phyloP scores from a whole-genome alignment of 1,140 invertebrate genomes.

The Planococcus citri region DNA sequence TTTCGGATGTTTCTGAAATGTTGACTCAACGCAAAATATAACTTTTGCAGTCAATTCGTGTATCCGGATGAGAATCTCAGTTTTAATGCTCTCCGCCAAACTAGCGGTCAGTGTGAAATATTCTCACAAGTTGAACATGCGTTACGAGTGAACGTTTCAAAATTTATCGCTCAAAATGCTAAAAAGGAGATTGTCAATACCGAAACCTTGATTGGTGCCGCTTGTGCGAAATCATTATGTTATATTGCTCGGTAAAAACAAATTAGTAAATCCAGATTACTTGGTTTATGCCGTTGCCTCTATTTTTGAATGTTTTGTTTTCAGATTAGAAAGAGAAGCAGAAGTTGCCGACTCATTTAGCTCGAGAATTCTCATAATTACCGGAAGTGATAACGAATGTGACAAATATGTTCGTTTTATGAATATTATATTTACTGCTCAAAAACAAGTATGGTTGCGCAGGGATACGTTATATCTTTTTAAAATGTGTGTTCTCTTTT shows the following conservation, averaged over 20 bases:
- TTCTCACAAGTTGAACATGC: conserved; percentile 73
- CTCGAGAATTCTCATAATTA: conserved; percentile 68
- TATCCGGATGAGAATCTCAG: conserved; percentile 9
- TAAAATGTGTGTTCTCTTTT: too few relatives aligned
- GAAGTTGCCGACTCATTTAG: conserved; percentile 44
- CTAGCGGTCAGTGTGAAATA: conserved; percentile 65
- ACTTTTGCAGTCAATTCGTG: background rate
- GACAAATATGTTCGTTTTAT: conserved; percentile 97
- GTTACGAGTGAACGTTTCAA: conserved; percentile 56
- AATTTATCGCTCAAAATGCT: conserved; percentile 34
- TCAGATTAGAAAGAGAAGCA: conserved; percentile 21
- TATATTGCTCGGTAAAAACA: conserved; percentile 49
- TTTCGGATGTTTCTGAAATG: too few relatives aligned
- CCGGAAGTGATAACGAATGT: conserved; percentile 77
- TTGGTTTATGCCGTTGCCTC: too few relatives aligned
- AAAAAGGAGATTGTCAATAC: conserved; percentile 26
- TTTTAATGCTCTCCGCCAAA: background rate
- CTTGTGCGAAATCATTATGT: conserved; percentile 74
- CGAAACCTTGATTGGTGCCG: conserved; percentile 70
- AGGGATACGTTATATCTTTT: background rate
- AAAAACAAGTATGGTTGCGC: conserved; percentile 56
- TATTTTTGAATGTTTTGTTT: background rate
- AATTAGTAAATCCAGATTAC: too few relatives aligned
- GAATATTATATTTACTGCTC: conserved; percentile 95
- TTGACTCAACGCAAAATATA: background rate